Percentiles rank a stretch among this genome's conserved stretches.
These are phyloP conservation scores for Brachyistius frenatus DNA, from an alignment of 2,113 vertebrate species.

Conservation along the genomic window DNA sequence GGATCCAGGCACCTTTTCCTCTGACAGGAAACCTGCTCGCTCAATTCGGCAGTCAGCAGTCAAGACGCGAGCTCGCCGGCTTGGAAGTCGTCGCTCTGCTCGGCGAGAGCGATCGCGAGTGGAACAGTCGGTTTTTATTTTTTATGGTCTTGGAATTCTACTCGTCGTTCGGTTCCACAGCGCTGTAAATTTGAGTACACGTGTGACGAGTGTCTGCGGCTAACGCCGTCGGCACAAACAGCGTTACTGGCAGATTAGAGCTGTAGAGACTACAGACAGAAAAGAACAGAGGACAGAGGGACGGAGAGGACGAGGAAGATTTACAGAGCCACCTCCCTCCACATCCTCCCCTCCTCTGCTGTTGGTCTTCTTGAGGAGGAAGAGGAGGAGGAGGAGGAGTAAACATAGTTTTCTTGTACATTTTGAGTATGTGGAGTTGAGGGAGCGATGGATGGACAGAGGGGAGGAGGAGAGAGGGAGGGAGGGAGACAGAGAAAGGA, in stretches of 20 bases:
- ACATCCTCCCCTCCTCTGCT: conserved; percentile 54
- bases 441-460: conserved; percentile 11
- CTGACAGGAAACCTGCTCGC: conserved; percentile 9
- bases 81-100: conserved; percentile 30
- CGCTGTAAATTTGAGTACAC: conserved; percentile 34
- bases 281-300: conserved; percentile 35
- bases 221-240: conserved; percentile 61
- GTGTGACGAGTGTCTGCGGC: conserved; percentile 39
- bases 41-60: conserved; percentile 7
- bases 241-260: conserved; percentile 73
- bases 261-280: conserved; percentile 66
- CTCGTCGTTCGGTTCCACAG: conserved; percentile 5
- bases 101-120: conserved; percentile 14
- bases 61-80: conserved; percentile 37
- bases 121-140: conserved; percentile 40
- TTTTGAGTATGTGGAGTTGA: conserved; percentile 31
- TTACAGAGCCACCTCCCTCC: background rate
- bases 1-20: conserved; percentile 31
- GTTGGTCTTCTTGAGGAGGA: conserved; percentile 62
- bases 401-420: conserved; percentile 67
- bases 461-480: conserved; percentile 11
- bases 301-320: conserved; percentile 22
- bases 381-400: conserved; percentile 40
- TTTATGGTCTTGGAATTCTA: background rate
- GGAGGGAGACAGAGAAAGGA: conserved; percentile 12